Evolutionary conservation across 2,113 vertebrate species (phyloP).

Genomic region (Tinamus guttatus): DNA sequence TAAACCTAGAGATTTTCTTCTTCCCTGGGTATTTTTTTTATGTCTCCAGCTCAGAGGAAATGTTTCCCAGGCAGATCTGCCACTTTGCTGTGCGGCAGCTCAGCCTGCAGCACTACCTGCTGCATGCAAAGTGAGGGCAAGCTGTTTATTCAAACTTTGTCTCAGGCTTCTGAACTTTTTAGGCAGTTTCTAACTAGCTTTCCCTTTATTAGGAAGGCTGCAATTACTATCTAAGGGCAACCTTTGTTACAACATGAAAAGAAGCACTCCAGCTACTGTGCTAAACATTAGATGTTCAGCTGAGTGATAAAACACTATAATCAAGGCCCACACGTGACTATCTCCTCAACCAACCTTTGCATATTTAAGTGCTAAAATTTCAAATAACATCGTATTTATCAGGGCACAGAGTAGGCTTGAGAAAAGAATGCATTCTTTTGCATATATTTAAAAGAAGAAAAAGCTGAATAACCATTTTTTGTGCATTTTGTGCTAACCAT

Average conservation of each 20-base stretch:
- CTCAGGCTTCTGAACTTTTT: slow-evolving; percentile 8
- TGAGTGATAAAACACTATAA: slow-evolving; percentile 70
- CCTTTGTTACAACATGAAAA: slow-evolving; percentile 58
- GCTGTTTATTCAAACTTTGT: background rate
- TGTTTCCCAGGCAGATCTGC: background rate
- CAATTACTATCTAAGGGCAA: slow-evolving; percentile 63
- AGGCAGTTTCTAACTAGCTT: slow-evolving; percentile 34
- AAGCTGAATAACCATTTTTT: background rate
- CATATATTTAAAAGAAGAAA: background rate
- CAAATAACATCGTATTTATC: background rate
- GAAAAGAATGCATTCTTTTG: background rate
- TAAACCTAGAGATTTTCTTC: background rate
- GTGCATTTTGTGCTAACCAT: too few relatives aligned
- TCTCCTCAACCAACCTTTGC: background rate
- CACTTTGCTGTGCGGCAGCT: background rate
- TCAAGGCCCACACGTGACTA: slow-evolving; percentile 36
- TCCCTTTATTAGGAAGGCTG: slow-evolving; percentile 44
- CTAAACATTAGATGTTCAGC: slow-evolving; percentile 21
- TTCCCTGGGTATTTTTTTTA: background rate
- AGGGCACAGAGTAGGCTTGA: background rate
- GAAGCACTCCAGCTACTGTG: slow-evolving; percentile 34
- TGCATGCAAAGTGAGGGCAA: background rate
- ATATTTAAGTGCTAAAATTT: background rate
- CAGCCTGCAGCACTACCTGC: background rate
- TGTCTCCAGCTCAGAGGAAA: background rate